Conservation (phyloP, 92 coral and sea anemone genomes). For the Heliopora coerulea region DNA sequence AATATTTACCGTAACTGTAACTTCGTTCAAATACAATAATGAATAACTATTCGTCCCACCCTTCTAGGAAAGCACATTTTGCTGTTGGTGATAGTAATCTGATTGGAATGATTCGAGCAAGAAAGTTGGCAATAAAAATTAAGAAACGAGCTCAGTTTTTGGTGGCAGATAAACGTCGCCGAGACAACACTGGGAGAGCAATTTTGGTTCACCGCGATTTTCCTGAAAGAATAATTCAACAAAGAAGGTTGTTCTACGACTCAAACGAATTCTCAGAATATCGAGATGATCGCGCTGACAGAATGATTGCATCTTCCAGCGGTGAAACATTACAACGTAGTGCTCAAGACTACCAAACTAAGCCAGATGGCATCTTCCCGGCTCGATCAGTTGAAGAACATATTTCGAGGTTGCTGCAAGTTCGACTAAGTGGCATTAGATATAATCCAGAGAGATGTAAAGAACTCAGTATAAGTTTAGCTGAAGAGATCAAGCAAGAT, state of each 20-base stretch:
- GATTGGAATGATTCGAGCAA: constrained; percentile 95
- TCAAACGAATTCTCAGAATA: neutral
- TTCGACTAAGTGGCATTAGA: constrained; percentile 57
- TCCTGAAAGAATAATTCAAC: constrained; percentile 24
- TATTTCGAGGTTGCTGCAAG: constrained; percentile 66
- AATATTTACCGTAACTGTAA: too few species aligned
- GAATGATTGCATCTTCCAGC: constrained; percentile 57
- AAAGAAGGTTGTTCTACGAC: neutral
- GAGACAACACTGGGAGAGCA: constrained; percentile 75
- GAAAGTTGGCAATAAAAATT: constrained; percentile 87
- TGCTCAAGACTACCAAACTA: neutral
- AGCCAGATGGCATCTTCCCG: constrained; percentile 68
- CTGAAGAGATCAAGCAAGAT: constrained; percentile 82
- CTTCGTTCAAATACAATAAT: too few species aligned
- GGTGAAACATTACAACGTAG: neutral
- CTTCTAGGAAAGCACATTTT: neutral
- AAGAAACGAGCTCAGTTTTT: constrained; percentile 94
- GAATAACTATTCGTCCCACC: too few species aligned
- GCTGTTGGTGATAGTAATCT: constrained; percentile 20
- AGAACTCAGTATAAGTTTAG: constrained; percentile 67
- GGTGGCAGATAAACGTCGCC: constrained; percentile 74
- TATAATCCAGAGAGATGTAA: constrained; percentile 71
- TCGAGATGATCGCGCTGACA: constrained; percentile 27
- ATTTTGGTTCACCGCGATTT: constrained; percentile 82
- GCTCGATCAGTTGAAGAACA: constrained; percentile 66